These are phyloP conservation scores for Leistus spinibarbis DNA, from an alignment of 2,888 invertebrate species.

Conservation along the genomic window DNA sequence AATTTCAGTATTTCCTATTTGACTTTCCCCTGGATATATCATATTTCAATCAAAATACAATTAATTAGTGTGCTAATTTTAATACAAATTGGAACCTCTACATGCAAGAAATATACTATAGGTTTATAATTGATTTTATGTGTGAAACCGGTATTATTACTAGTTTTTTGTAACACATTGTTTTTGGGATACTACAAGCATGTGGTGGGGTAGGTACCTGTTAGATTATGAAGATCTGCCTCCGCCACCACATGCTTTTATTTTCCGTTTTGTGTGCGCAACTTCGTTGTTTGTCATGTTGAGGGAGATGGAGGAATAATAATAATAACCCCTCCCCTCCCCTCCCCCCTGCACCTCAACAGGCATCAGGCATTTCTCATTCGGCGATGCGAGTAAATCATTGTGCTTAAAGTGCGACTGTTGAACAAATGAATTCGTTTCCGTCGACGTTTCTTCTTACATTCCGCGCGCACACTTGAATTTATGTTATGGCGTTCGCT, in stretches of 20 bases:
- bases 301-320: not conserved
- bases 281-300: not conserved
- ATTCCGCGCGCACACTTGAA: constrained; percentile 21
- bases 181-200: not conserved
- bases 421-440: constrained; percentile 37
- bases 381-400: constrained; percentile 31
- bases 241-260: too few species aligned
- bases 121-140: not conserved
- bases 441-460: constrained; percentile 36
- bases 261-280: not conserved
- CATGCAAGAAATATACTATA: not conserved
- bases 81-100: not conserved
- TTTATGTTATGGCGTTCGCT: constrained; percentile 21
- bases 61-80: not conserved
- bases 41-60: not conserved
- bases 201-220: not conserved
- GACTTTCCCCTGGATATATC: too few species aligned
- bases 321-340: too few species aligned
- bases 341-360: not conserved
- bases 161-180: not conserved
- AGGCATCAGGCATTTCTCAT: constrained; percentile 23
- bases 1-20: too few species aligned
- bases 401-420: constrained; percentile 37
- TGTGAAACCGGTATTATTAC: not conserved
- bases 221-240: not conserved